Base-by-base conservation (phyloP, 2,888 invertebrate species). In the Seira musarum region DNA sequence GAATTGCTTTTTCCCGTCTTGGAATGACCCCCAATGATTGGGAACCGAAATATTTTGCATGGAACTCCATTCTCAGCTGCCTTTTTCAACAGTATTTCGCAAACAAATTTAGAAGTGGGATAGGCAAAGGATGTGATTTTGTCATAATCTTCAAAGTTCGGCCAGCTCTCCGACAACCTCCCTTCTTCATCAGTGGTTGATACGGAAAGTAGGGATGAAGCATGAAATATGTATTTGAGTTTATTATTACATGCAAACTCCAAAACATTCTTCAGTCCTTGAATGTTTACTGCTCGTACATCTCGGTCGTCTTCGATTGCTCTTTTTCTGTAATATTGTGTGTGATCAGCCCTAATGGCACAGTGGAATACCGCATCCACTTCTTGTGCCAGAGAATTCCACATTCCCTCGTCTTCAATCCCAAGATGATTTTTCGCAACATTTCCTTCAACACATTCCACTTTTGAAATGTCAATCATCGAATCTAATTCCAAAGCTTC, bases 341-440 rank as follows among this genome's bases (percentile, higher is more conserved):
- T 63, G 40, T 82, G 76, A 24, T 80, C 73, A 0, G 80, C 72
- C 22, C 74, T 75, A 8, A 81, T 82, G 3, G 84, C 80, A 0
- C 66, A 81, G 53, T 84, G 79, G 19, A 84, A 25, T 1, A 82
- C 46, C 6, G 69, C 80, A 46, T 82, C 84, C 0, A 84, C 49
- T 13, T 53, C 57, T 1, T 40, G 5, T 5, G 82, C 63, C 0
- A 82, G 46, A 1, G 65, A 30, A n/a, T 60, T 72, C 61, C 81
- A 84, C 19, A 19, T 1, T n/a, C n/a, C n/a, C 24, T 63, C 30
- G 3, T 74, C 65, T 3, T 49, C 25, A 19, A 84, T 24, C 0
- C 80, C 82, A 19, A 83, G 64, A 2, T 74, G 22, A 3, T 25
- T 10, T 10, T 75, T 49, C 6, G 75, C 35, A 17, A 84, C 64